A percentile compares a stretch with the other conserved stretches of the same genome.
Evolutionary conservation across 2,888 invertebrate species (phyloP).

Genomic region (Yponomeuta plumbellus): DNA sequence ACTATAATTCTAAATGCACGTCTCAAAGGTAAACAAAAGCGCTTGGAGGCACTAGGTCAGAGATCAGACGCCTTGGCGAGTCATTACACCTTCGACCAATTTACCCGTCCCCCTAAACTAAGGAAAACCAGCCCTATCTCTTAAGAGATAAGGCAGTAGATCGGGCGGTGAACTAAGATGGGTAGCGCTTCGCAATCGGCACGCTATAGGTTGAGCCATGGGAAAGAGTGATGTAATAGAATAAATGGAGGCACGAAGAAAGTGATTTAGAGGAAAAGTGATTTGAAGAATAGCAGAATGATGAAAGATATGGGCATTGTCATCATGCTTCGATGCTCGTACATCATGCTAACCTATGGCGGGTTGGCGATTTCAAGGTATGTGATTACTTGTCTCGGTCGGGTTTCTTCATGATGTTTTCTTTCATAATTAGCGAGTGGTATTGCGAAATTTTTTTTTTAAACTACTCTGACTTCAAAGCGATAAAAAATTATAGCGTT

Average conservation of each 20-base stretch:
- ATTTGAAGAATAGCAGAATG: neutral
- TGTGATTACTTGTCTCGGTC: too few species aligned
- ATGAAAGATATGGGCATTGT: too few species aligned
- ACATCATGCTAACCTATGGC: too few species aligned
- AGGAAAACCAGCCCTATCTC: neutral
- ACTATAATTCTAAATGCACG: neutral
- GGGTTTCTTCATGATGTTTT: too few species aligned
- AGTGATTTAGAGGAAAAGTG: neutral
- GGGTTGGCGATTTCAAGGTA: too few species aligned
- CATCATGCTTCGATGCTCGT: too few species aligned
- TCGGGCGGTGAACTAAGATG: neutral
- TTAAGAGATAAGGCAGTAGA: neutral
- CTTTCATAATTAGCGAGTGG: too few species aligned
- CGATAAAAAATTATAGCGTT: too few species aligned
- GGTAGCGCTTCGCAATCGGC: neutral
- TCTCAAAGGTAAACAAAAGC: neutral
- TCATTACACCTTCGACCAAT: neutral
- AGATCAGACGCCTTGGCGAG: neutral
- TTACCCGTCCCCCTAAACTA: neutral
- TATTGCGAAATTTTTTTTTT: too few species aligned
- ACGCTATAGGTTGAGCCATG: neutral
- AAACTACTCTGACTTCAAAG: too few species aligned
- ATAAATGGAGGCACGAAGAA: neutral
- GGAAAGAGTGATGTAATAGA: neutral
- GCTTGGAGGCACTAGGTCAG: neutral